Percentiles rank a stretch among this genome's conserved stretches.
Conservation (phyloP, 1,140 invertebrate genomes). For the Sarcophaga bullata region DNA sequence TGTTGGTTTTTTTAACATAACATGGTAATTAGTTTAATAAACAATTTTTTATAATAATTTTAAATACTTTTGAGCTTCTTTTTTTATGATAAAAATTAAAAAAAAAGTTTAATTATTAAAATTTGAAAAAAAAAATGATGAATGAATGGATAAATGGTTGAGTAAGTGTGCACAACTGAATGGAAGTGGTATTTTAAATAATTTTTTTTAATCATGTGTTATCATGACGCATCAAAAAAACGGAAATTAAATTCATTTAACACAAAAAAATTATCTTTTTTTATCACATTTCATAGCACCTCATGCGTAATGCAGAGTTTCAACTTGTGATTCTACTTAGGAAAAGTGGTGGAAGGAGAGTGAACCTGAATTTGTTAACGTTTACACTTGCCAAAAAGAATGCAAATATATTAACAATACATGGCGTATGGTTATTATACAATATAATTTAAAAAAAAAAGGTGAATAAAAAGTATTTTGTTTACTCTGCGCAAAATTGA, state of each 20-base stretch:
- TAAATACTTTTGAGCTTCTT: not conserved
- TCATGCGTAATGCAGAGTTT: not conserved
- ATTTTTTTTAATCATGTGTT: not conserved
- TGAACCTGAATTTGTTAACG: not conserved
- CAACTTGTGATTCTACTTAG: constrained; percentile 17
- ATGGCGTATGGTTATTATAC: constrained; percentile 5
- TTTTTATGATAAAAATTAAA: not conserved
- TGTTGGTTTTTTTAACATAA: not conserved
- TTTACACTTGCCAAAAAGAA: not conserved
- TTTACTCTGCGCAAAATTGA: too few relatives aligned
- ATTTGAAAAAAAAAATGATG: not conserved
- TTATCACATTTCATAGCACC: not conserved
- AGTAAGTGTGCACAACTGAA: not conserved
- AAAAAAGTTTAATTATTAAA: not conserved
- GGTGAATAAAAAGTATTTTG: too few relatives aligned
- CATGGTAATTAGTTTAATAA: not conserved
- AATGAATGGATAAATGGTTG: not conserved
- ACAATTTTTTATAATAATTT: not conserved
- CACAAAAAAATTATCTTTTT: not conserved
- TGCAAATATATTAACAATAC: not conserved
- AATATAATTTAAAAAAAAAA: too few relatives aligned
- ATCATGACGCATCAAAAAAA: not conserved
- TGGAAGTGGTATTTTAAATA: too few relatives aligned
- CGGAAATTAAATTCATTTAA: not conserved
- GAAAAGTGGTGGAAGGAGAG: not conserved